phyloP scores from a whole-genome alignment of 2,113 vertebrate species.

The Ifrita kowaldi region DNA sequence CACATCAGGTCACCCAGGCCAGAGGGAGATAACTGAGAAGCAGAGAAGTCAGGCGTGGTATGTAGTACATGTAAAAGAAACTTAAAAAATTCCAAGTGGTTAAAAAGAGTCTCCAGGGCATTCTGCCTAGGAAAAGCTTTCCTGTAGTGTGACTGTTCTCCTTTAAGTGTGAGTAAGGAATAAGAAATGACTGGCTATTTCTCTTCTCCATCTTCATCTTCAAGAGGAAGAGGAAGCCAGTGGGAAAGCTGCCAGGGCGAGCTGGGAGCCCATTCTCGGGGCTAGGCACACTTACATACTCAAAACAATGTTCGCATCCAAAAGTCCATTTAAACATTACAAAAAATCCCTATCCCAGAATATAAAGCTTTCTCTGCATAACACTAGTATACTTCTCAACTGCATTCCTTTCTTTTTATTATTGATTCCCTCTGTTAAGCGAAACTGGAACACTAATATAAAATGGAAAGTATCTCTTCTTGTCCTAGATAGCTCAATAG shows the following conservation, averaged over 20 bases:
- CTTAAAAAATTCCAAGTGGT: background rate
- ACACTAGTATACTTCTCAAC: background rate
- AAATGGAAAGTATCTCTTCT: background rate
- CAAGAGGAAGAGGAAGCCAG: background rate
- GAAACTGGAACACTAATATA: background rate
- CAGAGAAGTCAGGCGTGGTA: background rate
- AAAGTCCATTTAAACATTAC: background rate
- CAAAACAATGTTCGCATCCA: background rate
- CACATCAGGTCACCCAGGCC: background rate
- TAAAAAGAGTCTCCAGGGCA: background rate
- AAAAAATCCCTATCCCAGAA: background rate
- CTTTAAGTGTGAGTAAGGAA: background rate
- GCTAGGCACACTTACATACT: background rate
- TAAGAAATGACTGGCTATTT: background rate
- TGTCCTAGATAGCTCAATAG: background rate
- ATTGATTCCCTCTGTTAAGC: background rate
- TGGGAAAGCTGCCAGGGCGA: background rate
- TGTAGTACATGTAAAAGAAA: background rate
- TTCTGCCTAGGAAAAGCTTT: background rate
- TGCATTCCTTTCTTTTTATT: background rate
- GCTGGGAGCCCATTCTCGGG: rapidly evolving
- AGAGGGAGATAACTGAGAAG: background rate
- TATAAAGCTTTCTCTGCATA: background rate
- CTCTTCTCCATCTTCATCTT: background rate
- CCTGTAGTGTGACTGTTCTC: background rate